Evolutionary conservation across 2,888 invertebrate genomes (phyloP).

Genomic region (Morpho achilles): DNA sequence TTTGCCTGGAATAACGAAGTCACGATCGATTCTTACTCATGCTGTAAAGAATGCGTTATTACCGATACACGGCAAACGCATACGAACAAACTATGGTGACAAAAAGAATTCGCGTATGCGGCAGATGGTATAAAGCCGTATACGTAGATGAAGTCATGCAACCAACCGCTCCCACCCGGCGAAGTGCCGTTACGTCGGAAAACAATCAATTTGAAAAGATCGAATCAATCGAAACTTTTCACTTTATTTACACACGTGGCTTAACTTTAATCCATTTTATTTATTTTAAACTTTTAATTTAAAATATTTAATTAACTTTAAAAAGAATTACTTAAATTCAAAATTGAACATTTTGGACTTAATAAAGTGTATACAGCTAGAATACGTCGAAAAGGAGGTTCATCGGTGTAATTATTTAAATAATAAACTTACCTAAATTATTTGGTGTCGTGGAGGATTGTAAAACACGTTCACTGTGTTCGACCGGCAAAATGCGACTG

Average conservation of each 20-base stretch:
- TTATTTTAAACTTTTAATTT: too few species aligned
- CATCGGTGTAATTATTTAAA: slow-evolving; percentile 19
- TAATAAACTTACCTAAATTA: slow-evolving; percentile 52
- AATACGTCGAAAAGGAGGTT: too few species aligned
- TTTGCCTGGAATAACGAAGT: slow-evolving; percentile 9
- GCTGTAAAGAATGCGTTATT: slow-evolving; percentile 12
- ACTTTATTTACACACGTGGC: background rate
- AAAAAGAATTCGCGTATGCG: slow-evolving; percentile 26
- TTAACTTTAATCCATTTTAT: too few species aligned
- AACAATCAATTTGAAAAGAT: slow-evolving; percentile 28
- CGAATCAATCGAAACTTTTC: background rate
- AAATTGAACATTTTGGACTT: too few species aligned
- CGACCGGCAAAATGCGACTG: slow-evolving; percentile 61
- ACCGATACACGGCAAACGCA: slow-evolving; percentile 8
- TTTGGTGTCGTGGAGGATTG: slow-evolving; percentile 42
- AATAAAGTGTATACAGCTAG: too few species aligned
- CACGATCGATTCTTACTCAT: slow-evolving; percentile 14
- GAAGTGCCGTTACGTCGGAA: slow-evolving; percentile 43
- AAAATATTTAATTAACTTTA: too few species aligned
- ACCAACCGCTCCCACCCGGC: slow-evolving; percentile 43
- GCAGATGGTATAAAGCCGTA: slow-evolving; percentile 34
- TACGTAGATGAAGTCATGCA: slow-evolving; percentile 48
- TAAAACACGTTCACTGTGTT: slow-evolving; percentile 48
- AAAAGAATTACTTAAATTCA: too few species aligned
- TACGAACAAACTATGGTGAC: slow-evolving; percentile 10